Evolutionary conservation across 2,113 vertebrate species (phyloP), one percentile per base, ranked within the genome.

Genomic region (Gymnocephalus cernua): DNA sequence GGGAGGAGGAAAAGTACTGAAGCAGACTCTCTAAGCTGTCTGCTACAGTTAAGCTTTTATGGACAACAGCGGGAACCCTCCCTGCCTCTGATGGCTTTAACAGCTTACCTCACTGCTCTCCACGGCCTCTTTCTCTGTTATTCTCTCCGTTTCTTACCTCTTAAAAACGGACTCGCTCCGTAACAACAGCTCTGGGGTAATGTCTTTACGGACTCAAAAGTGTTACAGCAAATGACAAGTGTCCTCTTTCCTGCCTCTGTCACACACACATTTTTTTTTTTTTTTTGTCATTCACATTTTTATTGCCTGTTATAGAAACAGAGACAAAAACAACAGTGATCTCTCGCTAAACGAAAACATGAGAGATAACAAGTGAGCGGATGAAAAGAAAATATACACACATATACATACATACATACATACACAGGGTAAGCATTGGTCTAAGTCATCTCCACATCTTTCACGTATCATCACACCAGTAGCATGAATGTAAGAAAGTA

Each of bases 11-110:
- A 4, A 35, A 57, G 71, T 21, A 72, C 23, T 84, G 80, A 56
- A 66, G 85, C 80, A 72, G 79, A 50, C 72, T 73, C 53, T 61
- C 72, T 78, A 47, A 87, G 82, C 81, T 79, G 79, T 75, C 25
- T 71, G 86, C 85, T 83, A 67, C 79, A 62, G 89, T 86, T 82
- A 77, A 79, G 89, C 79, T 84, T 88, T 89, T 87, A 83, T 86
- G 84, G 78, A 82, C 80, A 83, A 74, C 88, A 88, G 85, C 65
- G 8, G 84, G 80, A 80, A 82, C 80, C 79, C 83, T 89, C 80
- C 68, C 77, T 50, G 79, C 66, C 71, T 87, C 88, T 85, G 87
- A 92, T 85, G 87, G 83, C 85, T 89, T 85, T 71, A 85, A 57
- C 91, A 86, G 91, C 87, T 79, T 59, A 79, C 83, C 74, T 61